A percentile compares a stretch with the other conserved stretches of the same genome.
These are phyloP conservation scores for Apostichopus japonicus DNA, from an alignment of 35 echinoderm and acorn worm genomes.

Conservation along the genomic window DNA sequence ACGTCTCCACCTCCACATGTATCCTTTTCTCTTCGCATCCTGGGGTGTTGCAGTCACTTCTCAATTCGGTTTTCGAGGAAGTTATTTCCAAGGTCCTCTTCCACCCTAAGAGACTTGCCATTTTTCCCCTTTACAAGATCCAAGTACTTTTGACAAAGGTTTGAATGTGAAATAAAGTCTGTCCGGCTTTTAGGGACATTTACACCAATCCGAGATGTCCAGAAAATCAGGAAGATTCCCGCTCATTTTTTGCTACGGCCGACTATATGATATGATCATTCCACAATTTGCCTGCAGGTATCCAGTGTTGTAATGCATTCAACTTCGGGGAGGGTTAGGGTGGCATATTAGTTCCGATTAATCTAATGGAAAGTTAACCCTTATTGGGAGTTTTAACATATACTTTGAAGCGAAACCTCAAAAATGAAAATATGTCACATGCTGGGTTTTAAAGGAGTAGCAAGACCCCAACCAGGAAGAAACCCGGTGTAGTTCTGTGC, in stretches of 20 bases:
- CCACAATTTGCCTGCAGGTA: not conserved
- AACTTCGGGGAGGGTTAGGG: not conserved
- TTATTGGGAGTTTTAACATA: not conserved
- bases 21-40: slow-evolving; percentile 51
- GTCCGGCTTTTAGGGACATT: not conserved
- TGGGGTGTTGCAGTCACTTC: slow-evolving; percentile 28
- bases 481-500: no score
- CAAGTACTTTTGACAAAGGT: not conserved
- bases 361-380: not conserved
- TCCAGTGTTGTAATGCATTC: not conserved
- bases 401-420: slow-evolving; percentile 9
- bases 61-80: not conserved
- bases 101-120: slow-evolving; percentile 38
- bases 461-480: not conserved
- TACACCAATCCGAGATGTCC: not conserved
- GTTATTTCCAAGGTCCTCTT: slow-evolving; percentile 50
- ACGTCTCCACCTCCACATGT: slow-evolving; percentile 35
- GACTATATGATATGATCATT: not conserved
- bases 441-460: slow-evolving; percentile 39
- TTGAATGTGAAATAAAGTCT: not conserved
- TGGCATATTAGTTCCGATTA: not conserved
- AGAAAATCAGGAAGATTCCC: not conserved
- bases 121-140: not conserved
- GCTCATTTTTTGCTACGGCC: not conserved
- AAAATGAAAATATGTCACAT: not conserved